phyloP scores from a whole-genome alignment of 2,888 invertebrate genomes.

The Thera britannica region DNA sequence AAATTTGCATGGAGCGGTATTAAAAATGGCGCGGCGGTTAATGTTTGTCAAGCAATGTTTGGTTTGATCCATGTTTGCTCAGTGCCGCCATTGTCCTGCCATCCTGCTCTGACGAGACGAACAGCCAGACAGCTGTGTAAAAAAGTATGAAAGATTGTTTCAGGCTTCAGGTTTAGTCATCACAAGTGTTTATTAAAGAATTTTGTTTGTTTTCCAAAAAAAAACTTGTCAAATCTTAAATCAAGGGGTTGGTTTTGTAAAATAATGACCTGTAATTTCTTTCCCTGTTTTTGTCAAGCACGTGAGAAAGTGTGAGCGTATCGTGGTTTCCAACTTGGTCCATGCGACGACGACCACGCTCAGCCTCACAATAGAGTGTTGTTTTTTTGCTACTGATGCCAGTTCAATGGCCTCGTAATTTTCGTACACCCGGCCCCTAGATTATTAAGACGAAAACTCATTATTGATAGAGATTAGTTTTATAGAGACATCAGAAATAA shows the following conservation, averaged over 20 bases:
- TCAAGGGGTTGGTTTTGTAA: slow-evolving; percentile 20
- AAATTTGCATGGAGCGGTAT: slow-evolving; percentile 60
- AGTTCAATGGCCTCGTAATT: slow-evolving; percentile 69
- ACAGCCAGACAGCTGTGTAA: slow-evolving; percentile 22
- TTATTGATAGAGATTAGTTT: slow-evolving; percentile 37
- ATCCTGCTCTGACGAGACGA: slow-evolving; percentile 26
- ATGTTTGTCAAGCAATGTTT: slow-evolving; percentile 66
- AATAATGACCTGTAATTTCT: slow-evolving; percentile 16
- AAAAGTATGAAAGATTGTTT: slow-evolving; percentile 25
- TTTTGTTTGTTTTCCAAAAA: background rate
- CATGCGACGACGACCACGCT: slow-evolving; percentile 55
- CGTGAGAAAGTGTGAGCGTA: slow-evolving; percentile 48
- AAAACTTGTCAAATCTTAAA: too few species aligned
- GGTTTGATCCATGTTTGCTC: slow-evolving; percentile 68
- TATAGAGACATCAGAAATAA: background rate
- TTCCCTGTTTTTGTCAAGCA: slow-evolving; percentile 27
- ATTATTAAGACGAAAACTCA: slow-evolving; percentile 51
- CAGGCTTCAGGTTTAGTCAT: slow-evolving; percentile 16
- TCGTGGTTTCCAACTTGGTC: slow-evolving; percentile 43
- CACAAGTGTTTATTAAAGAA: slow-evolving; percentile 4
- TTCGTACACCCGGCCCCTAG: slow-evolving; percentile 65
- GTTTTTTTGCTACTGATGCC: slow-evolving; percentile 59
- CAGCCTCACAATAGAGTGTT: slow-evolving; percentile 68
- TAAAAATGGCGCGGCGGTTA: slow-evolving; percentile 55
- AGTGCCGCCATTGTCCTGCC: slow-evolving; percentile 62